Percentiles rank a stretch among this genome's conserved stretches.
Conservation (phyloP, 2,113 vertebrate species). For the Ctenodactylus gundi region DNA sequence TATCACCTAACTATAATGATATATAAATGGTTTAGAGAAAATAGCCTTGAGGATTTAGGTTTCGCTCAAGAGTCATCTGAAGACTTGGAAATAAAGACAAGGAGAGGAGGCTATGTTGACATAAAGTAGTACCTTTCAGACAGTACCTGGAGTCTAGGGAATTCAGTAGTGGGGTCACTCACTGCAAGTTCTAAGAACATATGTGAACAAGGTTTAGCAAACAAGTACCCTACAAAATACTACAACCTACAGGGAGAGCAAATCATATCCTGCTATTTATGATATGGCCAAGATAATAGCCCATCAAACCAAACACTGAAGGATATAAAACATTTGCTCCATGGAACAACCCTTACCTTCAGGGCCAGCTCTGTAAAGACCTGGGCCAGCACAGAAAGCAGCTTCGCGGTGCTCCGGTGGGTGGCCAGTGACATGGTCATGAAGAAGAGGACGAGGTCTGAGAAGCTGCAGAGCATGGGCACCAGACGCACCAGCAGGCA, state of each 20-base stretch:
- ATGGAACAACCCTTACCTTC: slow-evolving; percentile 86
- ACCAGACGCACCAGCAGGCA: slow-evolving; percentile 87
- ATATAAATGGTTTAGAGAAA: not conserved
- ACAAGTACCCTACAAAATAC: not conserved
- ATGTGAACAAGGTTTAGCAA: not conserved
- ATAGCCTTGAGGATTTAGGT: not conserved
- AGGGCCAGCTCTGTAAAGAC: slow-evolving; percentile 94
- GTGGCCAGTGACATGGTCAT: slow-evolving; percentile 89
- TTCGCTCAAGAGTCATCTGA: not conserved
- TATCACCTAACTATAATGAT: not conserved
- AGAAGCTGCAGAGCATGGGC: slow-evolving; percentile 91
- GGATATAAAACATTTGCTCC: not conserved
- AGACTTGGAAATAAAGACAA: not conserved
- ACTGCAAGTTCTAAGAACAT: not conserved
- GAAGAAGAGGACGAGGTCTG: slow-evolving; percentile 91
- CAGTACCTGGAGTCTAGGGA: not conserved
- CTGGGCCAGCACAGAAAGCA: slow-evolving; percentile 91
- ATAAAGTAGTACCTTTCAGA: not conserved
- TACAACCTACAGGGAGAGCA: not conserved
- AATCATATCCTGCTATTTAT: not conserved
- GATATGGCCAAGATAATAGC: not conserved
- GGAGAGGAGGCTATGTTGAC: not conserved
- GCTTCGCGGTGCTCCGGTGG: slow-evolving; percentile 93
- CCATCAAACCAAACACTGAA: not conserved
- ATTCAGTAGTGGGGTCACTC: not conserved